Percentiles rank a stretch among this genome's conserved stretches.
Conservation (phyloP, 1,140 invertebrate genomes). For the Heterodera carotae region DNA sequence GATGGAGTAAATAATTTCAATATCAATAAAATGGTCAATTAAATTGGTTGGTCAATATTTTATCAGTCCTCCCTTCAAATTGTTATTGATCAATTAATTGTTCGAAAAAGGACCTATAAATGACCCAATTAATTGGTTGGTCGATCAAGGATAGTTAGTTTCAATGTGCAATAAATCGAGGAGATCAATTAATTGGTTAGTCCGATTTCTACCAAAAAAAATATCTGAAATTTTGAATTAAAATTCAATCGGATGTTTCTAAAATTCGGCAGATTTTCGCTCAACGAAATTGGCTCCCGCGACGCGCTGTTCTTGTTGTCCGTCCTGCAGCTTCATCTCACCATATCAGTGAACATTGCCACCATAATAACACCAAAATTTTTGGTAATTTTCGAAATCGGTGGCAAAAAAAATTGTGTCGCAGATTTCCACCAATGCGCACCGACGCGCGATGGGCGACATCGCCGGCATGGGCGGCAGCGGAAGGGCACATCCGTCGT, state of each 20-base stretch:
- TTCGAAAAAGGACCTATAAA: no score
- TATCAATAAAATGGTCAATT: no score
- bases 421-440: slow-evolving; percentile 48
- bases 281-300: slow-evolving; percentile 27
- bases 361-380: slow-evolving; percentile 54
- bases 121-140: no score
- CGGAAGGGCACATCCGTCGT: slow-evolving; percentile 64
- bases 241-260: neutral
- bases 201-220: no score
- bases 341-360: slow-evolving; percentile 63
- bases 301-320: slow-evolving; percentile 48
- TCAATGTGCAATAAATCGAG: no score
- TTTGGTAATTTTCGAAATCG: slow-evolving; percentile 33
- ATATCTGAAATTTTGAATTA: neutral
- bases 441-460: slow-evolving; percentile 62
- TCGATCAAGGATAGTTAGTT: no score
- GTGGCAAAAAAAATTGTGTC: neutral
- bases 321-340: slow-evolving; percentile 62
- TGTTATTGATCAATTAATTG: no score
- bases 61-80: no score
- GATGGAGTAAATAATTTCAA: no score
- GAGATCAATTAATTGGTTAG: no score
- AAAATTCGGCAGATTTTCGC: neutral
- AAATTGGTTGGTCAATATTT: no score
- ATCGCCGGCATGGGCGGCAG: slow-evolving; percentile 65